Evolutionary conservation across 2,888 invertebrate genomes (phyloP).

Genomic region (Drosophila melanocephala): DNA sequence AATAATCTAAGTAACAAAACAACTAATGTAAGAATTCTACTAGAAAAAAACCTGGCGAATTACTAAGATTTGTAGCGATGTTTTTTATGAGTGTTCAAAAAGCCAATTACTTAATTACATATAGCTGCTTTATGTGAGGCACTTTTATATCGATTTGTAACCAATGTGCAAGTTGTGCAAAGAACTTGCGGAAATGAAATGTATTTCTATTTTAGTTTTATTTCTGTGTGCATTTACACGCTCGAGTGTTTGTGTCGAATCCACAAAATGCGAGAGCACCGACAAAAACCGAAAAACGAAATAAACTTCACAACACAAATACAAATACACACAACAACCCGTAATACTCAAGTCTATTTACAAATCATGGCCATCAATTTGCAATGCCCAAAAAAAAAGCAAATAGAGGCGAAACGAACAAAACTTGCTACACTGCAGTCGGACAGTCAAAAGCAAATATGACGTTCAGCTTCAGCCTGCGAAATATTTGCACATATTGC

Average conservation of each 20-base stretch:
- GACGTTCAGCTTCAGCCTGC: conserved; percentile 53
- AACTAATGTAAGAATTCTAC: not conserved
- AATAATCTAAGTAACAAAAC: not conserved
- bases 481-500: conserved; percentile 68
- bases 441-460: conserved; percentile 55
- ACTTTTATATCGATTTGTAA: not conserved
- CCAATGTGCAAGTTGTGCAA: conserved; percentile 35
- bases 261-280: conserved; percentile 43
- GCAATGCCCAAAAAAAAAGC: conserved; percentile 28
- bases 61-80: not conserved
- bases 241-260: conserved; percentile 68
- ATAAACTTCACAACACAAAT: conserved; percentile 27
- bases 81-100: not conserved
- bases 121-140: not conserved
- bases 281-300: conserved; percentile 17
- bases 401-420: conserved; percentile 36
- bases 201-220: conserved; percentile 79
- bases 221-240: conserved; percentile 68
- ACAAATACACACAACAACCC: conserved; percentile 41
- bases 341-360: conserved; percentile 70
- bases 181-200: conserved; percentile 80
- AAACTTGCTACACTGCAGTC: conserved; percentile 46
- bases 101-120: not conserved
- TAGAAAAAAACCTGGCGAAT: not conserved
- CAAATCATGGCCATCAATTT: conserved; percentile 77